A percentile compares a stretch with the other conserved stretches of the same genome.
These are phyloP conservation scores for Phenganax stokvisi DNA, from an alignment of 92 coral and sea anemone genomes.

Conservation along the genomic window DNA sequence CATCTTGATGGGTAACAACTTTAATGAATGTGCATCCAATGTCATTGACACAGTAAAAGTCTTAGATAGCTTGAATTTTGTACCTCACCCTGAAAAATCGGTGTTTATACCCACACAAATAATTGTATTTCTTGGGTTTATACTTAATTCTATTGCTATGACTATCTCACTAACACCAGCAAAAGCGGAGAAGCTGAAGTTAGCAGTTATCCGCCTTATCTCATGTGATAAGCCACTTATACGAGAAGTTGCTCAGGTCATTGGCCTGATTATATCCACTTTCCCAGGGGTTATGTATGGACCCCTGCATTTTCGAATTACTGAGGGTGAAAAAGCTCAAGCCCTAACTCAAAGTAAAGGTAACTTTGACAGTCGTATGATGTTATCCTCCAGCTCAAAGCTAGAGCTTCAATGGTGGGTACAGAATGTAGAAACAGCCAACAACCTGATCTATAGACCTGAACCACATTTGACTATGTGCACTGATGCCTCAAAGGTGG, in stretches of 20 bases:
- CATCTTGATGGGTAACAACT: constrained; percentile 47
- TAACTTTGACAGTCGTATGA: neutral
- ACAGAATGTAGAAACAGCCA: too few relatives aligned
- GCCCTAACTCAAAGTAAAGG: neutral
- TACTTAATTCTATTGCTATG: neutral
- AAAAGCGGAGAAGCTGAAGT: constrained; percentile 32
- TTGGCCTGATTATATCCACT: neutral
- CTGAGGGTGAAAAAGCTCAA: neutral
- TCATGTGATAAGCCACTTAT: constrained; percentile 21
- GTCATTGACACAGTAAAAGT: constrained; percentile 36
- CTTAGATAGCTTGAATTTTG: constrained; percentile 44
- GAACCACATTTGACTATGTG: neutral
- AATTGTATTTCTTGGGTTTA: constrained; percentile 46
- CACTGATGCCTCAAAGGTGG: constrained; percentile 16
- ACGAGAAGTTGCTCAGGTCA: neutral
- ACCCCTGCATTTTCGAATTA: neutral
- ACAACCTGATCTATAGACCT: neutral
- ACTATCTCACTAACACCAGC: neutral
- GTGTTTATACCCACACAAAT: constrained; percentile 43
- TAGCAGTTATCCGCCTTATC: constrained; percentile 28
- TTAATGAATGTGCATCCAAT: constrained; percentile 44
- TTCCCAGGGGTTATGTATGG: neutral
- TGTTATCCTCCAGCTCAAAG: neutral
- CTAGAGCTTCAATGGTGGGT: too few relatives aligned
- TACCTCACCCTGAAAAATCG: constrained; percentile 49